These are phyloP conservation scores for Tokudaia tokunoshimensis DNA, from an alignment of 2,797 vertebrate genomes.

Conservation along the genomic window DNA sequence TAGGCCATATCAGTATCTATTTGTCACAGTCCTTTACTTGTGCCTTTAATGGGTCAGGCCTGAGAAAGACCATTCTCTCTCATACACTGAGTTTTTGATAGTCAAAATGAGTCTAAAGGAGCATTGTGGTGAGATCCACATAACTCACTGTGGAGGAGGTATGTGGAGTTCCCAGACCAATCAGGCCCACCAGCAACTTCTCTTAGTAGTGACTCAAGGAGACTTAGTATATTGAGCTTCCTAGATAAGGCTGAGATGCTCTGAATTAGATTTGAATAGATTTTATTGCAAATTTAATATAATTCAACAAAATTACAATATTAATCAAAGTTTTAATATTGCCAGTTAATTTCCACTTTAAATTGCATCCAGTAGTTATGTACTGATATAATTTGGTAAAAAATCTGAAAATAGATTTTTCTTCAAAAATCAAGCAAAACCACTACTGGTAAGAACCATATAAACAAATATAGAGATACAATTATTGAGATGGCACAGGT, in stretches of 20 bases:
- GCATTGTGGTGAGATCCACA: neutral
- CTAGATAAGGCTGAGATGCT: neutral
- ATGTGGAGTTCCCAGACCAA: neutral
- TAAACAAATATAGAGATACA: neutral
- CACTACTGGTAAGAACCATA: neutral
- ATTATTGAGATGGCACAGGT: neutral
- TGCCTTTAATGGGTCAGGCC: neutral
- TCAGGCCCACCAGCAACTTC: fast-evolving
- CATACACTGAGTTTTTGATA: neutral
- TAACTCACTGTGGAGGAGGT: neutral
- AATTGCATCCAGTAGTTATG: neutral
- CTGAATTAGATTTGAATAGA: neutral
- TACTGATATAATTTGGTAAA: neutral
- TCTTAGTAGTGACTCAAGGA: neutral
- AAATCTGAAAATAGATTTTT: neutral
- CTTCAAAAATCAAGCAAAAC: neutral
- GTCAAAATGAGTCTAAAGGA: neutral
- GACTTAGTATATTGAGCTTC: neutral
- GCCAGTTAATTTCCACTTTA: neutral
- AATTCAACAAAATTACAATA: neutral
- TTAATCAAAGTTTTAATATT: neutral
- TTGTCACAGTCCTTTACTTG: neutral
- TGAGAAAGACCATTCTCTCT: neutral
- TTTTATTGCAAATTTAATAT: neutral
- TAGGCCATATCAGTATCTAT: neutral